Evolutionary conservation across 2,888 invertebrate species (phyloP), one percentile per base, ranked within the genome.

Genomic region (Muschampia plurimacula): DNA sequence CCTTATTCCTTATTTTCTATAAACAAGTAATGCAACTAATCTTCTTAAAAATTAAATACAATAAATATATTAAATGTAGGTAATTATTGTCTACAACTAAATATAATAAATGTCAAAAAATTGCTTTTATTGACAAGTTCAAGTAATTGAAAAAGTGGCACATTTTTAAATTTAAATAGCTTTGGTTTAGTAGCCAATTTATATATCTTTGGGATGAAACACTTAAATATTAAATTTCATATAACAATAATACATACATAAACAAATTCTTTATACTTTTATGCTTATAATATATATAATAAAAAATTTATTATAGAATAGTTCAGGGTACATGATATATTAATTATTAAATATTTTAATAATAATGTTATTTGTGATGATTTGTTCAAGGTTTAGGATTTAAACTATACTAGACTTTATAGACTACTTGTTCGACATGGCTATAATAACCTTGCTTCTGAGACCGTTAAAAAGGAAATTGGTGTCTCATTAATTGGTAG

Each of bases 21-120:
- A 87, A 90, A 91, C 87, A 89, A 92, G 85, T 90, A 91, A 92
- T 92, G 92, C 91, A 90, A 82, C 89, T 91, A 89, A 89, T 84
- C 86, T 89, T 86, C 88, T 85, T 79, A 86, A 84, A 86, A 82
- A 86, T 87, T 91, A 89, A 90, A 90, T 92, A 90, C 79, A 89
- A 89, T 91, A 90, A 89, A 90, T 90, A 91, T 90, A 89, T 88
- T 92, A 90, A 85, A 90, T 55, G 55, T 55, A 89, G 89, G 89
- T 86, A 79, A 87, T 86, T 86, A 89, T 88, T 86, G 83, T 82
- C 84, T 88, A 88, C 77, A 82, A 82, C 85, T 89, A 90, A 83
- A 83, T 77, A 78, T 76, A 85, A 79, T 77, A 85, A 88, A 85
- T 87, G 83, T 84, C 84, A 87, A 88, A 83, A 55, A 55, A 82